phyloP scores from a whole-genome alignment of 1,140 invertebrate genomes.

The Drosophila virilis region DNA sequence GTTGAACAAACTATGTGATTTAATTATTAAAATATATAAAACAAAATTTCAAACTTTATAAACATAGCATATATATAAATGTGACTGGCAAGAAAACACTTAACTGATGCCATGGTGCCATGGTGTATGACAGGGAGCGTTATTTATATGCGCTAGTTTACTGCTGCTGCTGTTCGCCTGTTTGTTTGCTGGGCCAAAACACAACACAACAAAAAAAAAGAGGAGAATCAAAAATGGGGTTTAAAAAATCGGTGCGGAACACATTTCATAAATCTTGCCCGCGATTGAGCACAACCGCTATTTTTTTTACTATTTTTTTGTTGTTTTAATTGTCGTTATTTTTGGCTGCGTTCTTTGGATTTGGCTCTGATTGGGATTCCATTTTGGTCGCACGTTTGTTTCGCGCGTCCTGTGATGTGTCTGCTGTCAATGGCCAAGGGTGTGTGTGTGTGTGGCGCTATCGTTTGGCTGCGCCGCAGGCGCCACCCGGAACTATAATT shows the following conservation, averaged over 20 bases:
- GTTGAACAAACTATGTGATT: neutral
- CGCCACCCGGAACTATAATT: neutral
- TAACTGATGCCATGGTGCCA: slow-evolving; percentile 47
- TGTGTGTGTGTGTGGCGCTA: neutral
- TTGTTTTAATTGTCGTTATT: slow-evolving; percentile 59
- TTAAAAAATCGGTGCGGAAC: slow-evolving; percentile 55
- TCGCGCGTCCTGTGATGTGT: neutral
- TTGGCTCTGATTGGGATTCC: slow-evolving; percentile 3
- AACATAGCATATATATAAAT: neutral
- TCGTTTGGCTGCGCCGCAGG: neutral
- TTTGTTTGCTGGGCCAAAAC: slow-evolving; percentile 40
- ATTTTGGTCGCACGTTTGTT: slow-evolving; percentile 8
- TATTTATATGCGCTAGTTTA: slow-evolving; percentile 68
- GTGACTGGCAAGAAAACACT: neutral
- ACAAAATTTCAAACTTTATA: neutral
- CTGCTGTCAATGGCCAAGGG: neutral
- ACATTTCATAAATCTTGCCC: slow-evolving; percentile 76
- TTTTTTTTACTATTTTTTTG: slow-evolving; percentile 5
- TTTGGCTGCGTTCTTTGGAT: slow-evolving; percentile 39
- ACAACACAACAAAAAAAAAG: slow-evolving; percentile 26
- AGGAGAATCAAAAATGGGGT: slow-evolving; percentile 12
- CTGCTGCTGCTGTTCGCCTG: slow-evolving; percentile 31
- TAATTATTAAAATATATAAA: neutral
- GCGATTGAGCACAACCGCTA: slow-evolving; percentile 68
- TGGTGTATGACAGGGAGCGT: slow-evolving; percentile 29